Base-by-base conservation (phyloP, 1,140 invertebrate genomes). In the Ceratosolen solmsi region DNA sequence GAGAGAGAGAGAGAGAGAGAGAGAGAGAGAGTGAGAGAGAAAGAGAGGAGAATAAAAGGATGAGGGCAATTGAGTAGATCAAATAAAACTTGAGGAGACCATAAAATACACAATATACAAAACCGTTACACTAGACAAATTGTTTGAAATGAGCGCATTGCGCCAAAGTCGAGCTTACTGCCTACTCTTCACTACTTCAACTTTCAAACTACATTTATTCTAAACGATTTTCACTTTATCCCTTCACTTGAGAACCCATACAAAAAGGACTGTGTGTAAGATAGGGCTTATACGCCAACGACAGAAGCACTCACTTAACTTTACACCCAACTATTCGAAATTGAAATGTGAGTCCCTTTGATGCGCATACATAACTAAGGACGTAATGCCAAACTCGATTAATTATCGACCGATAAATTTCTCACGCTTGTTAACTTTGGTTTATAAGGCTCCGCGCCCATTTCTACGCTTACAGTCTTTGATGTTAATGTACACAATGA, bases 381-480 rank as follows among this genome's bases (percentile, higher is more conserved):
- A 15, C 0, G 46, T n/a, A n/a, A n/a, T n/a, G n/a, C n/a, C n/a
- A n/a, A 58, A 72, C 36, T 79, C 51, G 36, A 79, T 79, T 71
- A 71, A 71, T 79, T 33, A 72, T 72, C 68, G 77, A 58, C 58
- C 70, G 77, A 41, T 33, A n/a, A 71, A 79, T 72, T 79, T 72
- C 46, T 70, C 49, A 54, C 46, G 60, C 75, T 78, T 46, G 75
- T 78, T 78, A 78, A 46, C 33, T 65, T 22, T 0, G 22, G 4
- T 22, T 46, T 36, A 49, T 2, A 63, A 36, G 27, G 22, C 60
- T 77, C 41, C 30, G 36, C 27, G 27, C 13, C 9, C 13, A 54
- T 73, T 4, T n/a, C 2, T 22, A 36, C n/a, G 11, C 2, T n/a
- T 74, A 22, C 17, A n/a, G 20, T 11, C 51, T 74, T 73, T 56